Evolutionary conservation across 2,888 invertebrate species (phyloP).

Genomic region (Thera obeliscata): DNA sequence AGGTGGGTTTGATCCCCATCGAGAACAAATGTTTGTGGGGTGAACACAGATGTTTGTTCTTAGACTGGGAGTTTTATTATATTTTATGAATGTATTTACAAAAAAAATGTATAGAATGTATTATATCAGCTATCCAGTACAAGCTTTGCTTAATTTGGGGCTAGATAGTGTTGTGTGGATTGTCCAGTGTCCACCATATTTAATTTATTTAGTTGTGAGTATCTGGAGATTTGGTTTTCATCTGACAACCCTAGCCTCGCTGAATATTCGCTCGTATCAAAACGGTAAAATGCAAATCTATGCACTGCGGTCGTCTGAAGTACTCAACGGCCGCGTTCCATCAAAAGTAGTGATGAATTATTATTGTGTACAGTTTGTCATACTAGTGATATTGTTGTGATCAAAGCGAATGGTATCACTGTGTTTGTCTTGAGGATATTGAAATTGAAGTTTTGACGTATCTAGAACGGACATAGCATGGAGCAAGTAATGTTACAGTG

Average conservation of each 20-base stretch:
- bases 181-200: too few relatives aligned
- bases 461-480: slow-evolving; percentile 9
- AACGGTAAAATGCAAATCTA: slow-evolving; percentile 84
- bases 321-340: slow-evolving; percentile 72
- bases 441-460: slow-evolving; percentile 35
- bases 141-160: too few relatives aligned
- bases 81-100: too few relatives aligned
- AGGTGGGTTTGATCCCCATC: too few relatives aligned
- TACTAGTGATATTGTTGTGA: slow-evolving; percentile 52
- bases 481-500: slow-evolving; percentile 4
- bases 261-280: slow-evolving; percentile 83
- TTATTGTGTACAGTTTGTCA: slow-evolving; percentile 69
- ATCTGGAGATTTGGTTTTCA: slow-evolving; percentile 1
- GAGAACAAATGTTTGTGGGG: too few relatives aligned
- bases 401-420: slow-evolving; percentile 15
- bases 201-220: too few relatives aligned
- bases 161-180: too few relatives aligned
- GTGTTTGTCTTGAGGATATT: slow-evolving; percentile 18
- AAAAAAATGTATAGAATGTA: too few relatives aligned
- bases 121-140: too few relatives aligned
- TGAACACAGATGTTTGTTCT: too few relatives aligned
- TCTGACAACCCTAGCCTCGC: slow-evolving; percentile 55
- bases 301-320: slow-evolving; percentile 80
- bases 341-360: slow-evolving; percentile 79
- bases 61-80: too few relatives aligned